Evolutionary conservation across 2,113 vertebrate species (phyloP).

Genomic region (Siniperca chuatsi): DNA sequence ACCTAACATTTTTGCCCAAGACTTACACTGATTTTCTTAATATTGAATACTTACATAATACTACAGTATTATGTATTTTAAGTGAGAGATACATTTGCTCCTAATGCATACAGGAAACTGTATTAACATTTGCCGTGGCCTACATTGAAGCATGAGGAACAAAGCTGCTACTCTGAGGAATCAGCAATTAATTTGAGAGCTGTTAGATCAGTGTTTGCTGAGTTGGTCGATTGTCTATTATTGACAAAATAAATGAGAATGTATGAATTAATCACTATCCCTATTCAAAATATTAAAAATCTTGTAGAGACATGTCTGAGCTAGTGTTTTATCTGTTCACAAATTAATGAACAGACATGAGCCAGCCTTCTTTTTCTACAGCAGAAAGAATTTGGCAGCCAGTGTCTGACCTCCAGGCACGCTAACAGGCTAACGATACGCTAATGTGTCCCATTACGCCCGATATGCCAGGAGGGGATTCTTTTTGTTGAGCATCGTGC

Average conservation of each 20-base stretch:
- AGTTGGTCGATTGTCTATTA: background rate
- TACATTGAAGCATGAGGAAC: background rate
- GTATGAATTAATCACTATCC: slow-evolving; percentile 15
- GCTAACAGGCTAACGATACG: slow-evolving; percentile 83
- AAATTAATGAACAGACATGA: slow-evolving; percentile 71
- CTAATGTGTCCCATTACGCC: slow-evolving; percentile 87
- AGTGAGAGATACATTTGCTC: slow-evolving; percentile 18
- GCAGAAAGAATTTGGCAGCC: slow-evolving; percentile 75
- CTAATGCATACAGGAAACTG: background rate
- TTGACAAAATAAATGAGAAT: slow-evolving; percentile 17
- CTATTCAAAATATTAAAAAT: slow-evolving; percentile 29
- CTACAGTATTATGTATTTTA: slow-evolving; percentile 13
- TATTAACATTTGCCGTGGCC: background rate
- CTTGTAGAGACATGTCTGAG: background rate
- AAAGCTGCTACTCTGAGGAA: slow-evolving; percentile 2
- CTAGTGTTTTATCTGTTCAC: slow-evolving; percentile 60
- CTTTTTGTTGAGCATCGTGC: slow-evolving; percentile 83
- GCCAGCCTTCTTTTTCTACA: slow-evolving; percentile 58
- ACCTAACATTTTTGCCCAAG: slow-evolving; percentile 10
- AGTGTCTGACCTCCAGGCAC: slow-evolving; percentile 80
- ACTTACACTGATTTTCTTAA: slow-evolving; percentile 6
- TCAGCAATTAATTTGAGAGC: slow-evolving; percentile 7
- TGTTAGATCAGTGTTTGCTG: slow-evolving; percentile 13
- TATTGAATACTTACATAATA: background rate
- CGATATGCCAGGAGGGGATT: slow-evolving; percentile 83